Conservation (phyloP, 2,888 invertebrate species). For the Stenotaenia linearis region DNA sequence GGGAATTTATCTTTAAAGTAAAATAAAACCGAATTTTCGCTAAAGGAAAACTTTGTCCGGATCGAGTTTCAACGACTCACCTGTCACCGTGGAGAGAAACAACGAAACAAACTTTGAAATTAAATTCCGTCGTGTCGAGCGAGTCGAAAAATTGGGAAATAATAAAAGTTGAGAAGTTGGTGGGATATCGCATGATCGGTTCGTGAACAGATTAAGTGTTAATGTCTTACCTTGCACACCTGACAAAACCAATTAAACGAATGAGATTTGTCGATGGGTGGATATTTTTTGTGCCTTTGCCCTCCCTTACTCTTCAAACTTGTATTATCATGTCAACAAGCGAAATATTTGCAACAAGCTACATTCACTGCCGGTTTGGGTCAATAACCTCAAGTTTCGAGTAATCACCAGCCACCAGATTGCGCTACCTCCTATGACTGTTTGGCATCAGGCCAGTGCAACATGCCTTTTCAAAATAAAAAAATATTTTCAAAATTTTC, state of each 20-base stretch:
- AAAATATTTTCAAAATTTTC: not conserved
- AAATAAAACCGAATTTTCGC: not conserved
- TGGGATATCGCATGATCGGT: not conserved
- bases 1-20: too few species aligned
- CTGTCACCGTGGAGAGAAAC: not conserved
- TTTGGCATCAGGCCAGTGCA: slow-evolving; percentile 15
- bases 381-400: slow-evolving; percentile 31
- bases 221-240: slow-evolving; percentile 6
- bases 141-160: not conserved
- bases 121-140: not conserved
- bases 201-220: not conserved
- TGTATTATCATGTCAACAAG: slow-evolving; percentile 32
- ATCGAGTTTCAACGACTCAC: not conserved
- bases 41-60: not conserved
- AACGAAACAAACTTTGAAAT: not conserved
- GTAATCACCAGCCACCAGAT: slow-evolving; percentile 29
- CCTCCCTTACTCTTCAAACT: slow-evolving; percentile 28
- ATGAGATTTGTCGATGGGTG: slow-evolving; percentile 17
- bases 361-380: slow-evolving; percentile 31
- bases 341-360: slow-evolving; percentile 29
- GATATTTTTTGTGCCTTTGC: slow-evolving; percentile 15
- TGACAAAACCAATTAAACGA: slow-evolving; percentile 10
- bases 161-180: not conserved
- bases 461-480: not conserved
- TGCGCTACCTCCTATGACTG: slow-evolving; percentile 28